Conservation (phyloP, 1,140 invertebrate genomes). For the Drosophila ohnishii region DNA sequence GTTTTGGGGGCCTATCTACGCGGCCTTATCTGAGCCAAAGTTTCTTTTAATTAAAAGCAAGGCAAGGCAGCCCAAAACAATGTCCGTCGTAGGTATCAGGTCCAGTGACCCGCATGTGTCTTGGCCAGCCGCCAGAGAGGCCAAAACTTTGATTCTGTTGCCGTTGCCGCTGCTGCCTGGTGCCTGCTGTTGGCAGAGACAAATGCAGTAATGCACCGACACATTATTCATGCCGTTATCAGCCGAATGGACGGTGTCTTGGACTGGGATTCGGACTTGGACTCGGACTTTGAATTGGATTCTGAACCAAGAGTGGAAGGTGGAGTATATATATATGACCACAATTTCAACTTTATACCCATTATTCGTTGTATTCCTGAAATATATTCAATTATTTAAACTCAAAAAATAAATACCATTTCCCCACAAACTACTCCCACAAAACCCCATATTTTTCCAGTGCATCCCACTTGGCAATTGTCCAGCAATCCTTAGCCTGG, state of each 20-base stretch:
- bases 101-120: constrained; percentile 77
- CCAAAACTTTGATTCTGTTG: constrained; percentile 15
- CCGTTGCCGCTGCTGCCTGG: neutral
- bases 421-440: neutral
- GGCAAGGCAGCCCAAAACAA: constrained; percentile 54
- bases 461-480: constrained; percentile 47
- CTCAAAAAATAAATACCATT: neutral
- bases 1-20: constrained; percentile 57
- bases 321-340: constrained; percentile 29
- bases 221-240: constrained; percentile 81
- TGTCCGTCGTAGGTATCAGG: constrained; percentile 24
- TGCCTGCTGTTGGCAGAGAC: constrained; percentile 53
- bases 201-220: constrained; percentile 79
- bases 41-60: constrained; percentile 82
- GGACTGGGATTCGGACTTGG: constrained; percentile 30
- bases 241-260: constrained; percentile 59
- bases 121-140: constrained; percentile 45
- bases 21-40: constrained; percentile 73
- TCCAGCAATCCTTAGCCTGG: constrained; percentile 23
- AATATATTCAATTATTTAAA: neutral
- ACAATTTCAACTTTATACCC: neutral
- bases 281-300: constrained; percentile 21
- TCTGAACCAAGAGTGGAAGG: constrained; percentile 19
- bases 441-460: constrained; percentile 8
- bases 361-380: neutral